Base-by-base conservation (phyloP, 1,140 invertebrate species). In the Ceratina australensis region DNA sequence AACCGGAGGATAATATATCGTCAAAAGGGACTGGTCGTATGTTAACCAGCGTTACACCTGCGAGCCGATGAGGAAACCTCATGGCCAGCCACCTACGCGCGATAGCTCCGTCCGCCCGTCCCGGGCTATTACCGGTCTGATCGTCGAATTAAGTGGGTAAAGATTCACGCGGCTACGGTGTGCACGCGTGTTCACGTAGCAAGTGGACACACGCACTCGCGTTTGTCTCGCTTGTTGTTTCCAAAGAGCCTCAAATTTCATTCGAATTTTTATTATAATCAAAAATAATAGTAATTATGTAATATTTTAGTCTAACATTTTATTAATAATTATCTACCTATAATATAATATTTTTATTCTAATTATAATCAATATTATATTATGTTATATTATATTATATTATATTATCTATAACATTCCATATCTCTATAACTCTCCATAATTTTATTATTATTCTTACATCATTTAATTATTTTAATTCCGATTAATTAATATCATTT, bases 41-140 rank as follows among this genome's bases (percentile, higher is more conserved):
- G 83, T 87, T 87, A 87, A 80, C 69, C 74, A 78, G 67, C 69
- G 79, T 78, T 86, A 88, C 87, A 88, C 87, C 87, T 88, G 87
- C 84, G 78, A 65, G 69, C n/a, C 67, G 77, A 79, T 79, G 79
- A 86, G 42, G 85, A 88, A 87, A 88, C 87, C 68, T 71, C 69
- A 75, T 52, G 72, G 67, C 67, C 79, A 79, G 73, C 85, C 88
- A 89, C 89, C 89, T 88, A 90, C 89, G 89, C 88, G 73, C 75
- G 81, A 10, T n/a, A n/a, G n/a, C 33, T 42, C 79, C 56, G 3
- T 16, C 71, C 82, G 33, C 2, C 85, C 72, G 81, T 75, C 82
- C 81, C 79, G 78, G 78, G 71, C 81, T 83, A 88, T 89, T 88
- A 88, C 78, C 52, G 67, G 74, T 60, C 72, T 77, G 74, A 71